Percentiles rank a stretch among this genome's conserved stretches.
Evolutionary conservation across 2,888 invertebrate genomes (phyloP).

Genomic region (Girardia tigrina): DNA sequence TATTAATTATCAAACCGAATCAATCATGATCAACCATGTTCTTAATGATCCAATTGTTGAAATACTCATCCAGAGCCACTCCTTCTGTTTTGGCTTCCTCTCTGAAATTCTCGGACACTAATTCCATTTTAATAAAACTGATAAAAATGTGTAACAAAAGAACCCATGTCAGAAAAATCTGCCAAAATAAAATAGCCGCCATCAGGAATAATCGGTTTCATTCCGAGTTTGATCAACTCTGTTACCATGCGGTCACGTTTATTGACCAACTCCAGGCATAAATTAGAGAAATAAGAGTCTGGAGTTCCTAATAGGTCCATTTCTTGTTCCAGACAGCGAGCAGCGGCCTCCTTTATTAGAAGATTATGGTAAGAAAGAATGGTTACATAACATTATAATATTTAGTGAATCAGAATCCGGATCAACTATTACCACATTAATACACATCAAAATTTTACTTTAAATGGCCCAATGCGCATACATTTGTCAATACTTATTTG

Average conservation of each 20-base stretch:
- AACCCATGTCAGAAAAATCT: slow-evolving; percentile 53
- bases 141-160: too few relatives aligned
- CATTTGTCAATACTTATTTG: too few relatives aligned
- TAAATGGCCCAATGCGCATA: too few relatives aligned
- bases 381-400: too few relatives aligned
- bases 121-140: too few relatives aligned
- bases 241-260: slow-evolving; percentile 45
- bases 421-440: too few relatives aligned
- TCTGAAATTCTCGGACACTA: not conserved
- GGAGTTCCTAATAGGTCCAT: slow-evolving; percentile 57
- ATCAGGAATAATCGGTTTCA: slow-evolving; percentile 79
- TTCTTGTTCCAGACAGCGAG: slow-evolving; percentile 74
- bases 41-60: slow-evolving; percentile 21
- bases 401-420: too few relatives aligned
- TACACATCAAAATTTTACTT: too few relatives aligned
- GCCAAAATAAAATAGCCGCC: slow-evolving; percentile 94
- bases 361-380: too few relatives aligned
- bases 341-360: slow-evolving; percentile 68
- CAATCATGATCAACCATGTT: not conserved
- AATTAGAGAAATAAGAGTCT: slow-evolving; percentile 68
- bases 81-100: not conserved
- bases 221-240: slow-evolving; percentile 59
- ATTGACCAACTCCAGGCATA: slow-evolving; percentile 61
- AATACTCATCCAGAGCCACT: not conserved
- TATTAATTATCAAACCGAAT: not conserved